Base-by-base conservation (phyloP, 2,113 vertebrate genomes). In the Stictonetta naevosa region DNA sequence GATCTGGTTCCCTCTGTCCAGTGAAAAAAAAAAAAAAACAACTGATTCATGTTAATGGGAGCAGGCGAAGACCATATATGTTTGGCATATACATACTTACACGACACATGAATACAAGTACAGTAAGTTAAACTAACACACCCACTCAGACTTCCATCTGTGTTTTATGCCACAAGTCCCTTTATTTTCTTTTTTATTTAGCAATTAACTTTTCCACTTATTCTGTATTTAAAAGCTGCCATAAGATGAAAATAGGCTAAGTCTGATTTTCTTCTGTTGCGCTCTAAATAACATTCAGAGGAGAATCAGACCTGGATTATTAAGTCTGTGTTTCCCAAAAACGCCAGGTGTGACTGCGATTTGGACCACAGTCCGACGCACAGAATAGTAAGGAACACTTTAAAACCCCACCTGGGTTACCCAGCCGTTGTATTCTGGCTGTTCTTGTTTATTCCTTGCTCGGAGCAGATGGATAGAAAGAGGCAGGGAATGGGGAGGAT, bases 401-500 rank as follows among this genome's bases (percentile, higher is more conserved):
- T 53, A 59, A 86, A 92, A 53, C 79, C 80, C 88, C 93, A 92
- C 92, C 90, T 96, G 95, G 86, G 94, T 81, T 86, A 81, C 90
- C 85, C 92, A 96, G 95, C 88, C 95, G 46, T 93, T 75, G 93
- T 83, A 73, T 93, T 93, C 92, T 95, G 96, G 93, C 93, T 94
- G 95, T 52, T 90, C 85, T 81, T 92, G 94, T 94, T 96, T 93
- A 88, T 93, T 36, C 92, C 93, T 95, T 83, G 86, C 95, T 96
- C 10, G 0, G 60, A 96, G 92, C 95, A 97, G 93, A 95, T 96
- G 95, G 90, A 95, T 90, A 21, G 85, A 83, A 72, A 94, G 90
- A 94, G 88, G 93, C 95, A 96, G 95, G 92, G 92, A 96, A 69
- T 0, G 40, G 95, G 92, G 95, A 95, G 96, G 95, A 93, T 96